These are phyloP conservation scores for Eurystomus gularis DNA, from an alignment of 2,113 vertebrate genomes.

Conservation along the genomic window DNA sequence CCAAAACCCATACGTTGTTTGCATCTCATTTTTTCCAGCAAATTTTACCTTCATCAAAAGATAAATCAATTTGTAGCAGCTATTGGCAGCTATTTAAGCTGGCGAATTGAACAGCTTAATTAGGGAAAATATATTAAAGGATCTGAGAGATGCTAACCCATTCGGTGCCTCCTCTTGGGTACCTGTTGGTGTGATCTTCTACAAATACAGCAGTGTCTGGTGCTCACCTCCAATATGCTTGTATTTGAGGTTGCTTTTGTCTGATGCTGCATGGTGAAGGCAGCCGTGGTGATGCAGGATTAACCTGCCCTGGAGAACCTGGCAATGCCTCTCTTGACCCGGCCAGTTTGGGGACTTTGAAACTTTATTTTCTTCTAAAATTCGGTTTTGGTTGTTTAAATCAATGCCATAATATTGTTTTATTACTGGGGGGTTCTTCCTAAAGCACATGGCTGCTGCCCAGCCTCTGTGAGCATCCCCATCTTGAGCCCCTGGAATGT, in stretches of 20 bases:
- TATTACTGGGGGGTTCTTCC: neutral
- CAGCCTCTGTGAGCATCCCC: neutral
- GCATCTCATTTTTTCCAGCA: constrained; percentile 66
- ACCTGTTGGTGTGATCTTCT: rapidly evolving
- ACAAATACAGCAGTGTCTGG: neutral
- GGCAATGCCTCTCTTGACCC: neutral
- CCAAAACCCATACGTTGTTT: constrained; percentile 49
- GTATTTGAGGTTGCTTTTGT: neutral
- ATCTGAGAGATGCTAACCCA: constrained; percentile 1
- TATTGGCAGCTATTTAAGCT: constrained; percentile 72
- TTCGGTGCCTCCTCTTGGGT: neutral
- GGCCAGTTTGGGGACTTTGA: neutral
- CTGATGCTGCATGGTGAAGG: neutral
- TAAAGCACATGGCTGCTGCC: neutral
- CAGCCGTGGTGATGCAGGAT: rapidly evolving
- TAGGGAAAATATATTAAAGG: constrained; percentile 65
- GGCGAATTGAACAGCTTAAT: constrained; percentile 56
- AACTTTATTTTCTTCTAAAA: neutral
- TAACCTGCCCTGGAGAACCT: neutral
- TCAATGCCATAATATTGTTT: neutral
- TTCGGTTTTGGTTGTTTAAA: neutral
- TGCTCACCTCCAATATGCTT: neutral
- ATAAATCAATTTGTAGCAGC: constrained; percentile 75
- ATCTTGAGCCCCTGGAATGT: neutral
- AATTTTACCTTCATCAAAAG: constrained; percentile 74